phyloP scores from a whole-genome alignment of 1,140 invertebrate genomes.

The Cyclargus thomasi region DNA sequence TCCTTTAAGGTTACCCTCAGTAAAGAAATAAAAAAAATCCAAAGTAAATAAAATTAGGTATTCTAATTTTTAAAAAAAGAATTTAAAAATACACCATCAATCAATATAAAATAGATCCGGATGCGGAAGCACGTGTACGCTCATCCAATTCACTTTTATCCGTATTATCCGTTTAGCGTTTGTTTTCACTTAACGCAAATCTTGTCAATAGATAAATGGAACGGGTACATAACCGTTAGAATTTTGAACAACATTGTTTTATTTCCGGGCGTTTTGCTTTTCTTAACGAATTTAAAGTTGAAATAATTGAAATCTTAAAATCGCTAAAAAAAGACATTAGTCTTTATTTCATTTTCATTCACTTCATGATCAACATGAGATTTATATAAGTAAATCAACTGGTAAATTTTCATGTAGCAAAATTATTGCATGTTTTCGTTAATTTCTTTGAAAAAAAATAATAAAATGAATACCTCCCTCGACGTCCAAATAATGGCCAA shows the following conservation, averaged over 20 bases:
- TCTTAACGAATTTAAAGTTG: background rate
- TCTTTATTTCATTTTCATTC: too few relatives aligned
- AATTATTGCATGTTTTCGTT: background rate
- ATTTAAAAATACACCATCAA: background rate
- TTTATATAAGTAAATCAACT: too few relatives aligned
- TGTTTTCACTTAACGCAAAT: slow-evolving; percentile 16
- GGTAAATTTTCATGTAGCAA: background rate
- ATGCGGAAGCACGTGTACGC: slow-evolving; percentile 30
- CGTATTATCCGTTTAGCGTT: slow-evolving; percentile 7
- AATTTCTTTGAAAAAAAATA: background rate
- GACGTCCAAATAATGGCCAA: background rate
- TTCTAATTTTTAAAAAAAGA: too few relatives aligned
- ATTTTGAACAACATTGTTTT: slow-evolving; percentile 9
- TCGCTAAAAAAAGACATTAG: too few relatives aligned
- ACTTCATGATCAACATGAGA: too few relatives aligned
- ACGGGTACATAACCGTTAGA: slow-evolving; percentile 4
- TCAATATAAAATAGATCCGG: slow-evolving; percentile 14
- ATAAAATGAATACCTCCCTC: too few relatives aligned
- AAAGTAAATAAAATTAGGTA: too few relatives aligned
- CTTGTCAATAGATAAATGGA: slow-evolving; percentile 10
- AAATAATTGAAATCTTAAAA: background rate
- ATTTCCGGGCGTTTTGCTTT: background rate
- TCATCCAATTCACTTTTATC: slow-evolving; percentile 30
- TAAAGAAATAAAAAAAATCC: too few relatives aligned
- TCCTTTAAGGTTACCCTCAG: too few relatives aligned